phyloP scores from a whole-genome alignment of 2,797 vertebrate genomes.

The Lepus townsendii region DNA sequence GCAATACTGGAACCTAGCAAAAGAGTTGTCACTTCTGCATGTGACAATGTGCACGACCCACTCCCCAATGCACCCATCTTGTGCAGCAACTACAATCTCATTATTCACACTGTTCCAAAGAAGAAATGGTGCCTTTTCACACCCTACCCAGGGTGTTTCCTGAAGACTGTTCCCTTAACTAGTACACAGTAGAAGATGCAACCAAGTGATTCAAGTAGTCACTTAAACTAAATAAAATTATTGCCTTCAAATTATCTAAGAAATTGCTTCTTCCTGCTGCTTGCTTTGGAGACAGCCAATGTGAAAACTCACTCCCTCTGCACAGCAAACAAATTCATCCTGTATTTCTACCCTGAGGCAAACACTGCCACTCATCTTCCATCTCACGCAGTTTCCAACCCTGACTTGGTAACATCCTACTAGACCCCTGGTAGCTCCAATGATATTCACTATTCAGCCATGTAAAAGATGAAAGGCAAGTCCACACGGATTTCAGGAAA shows the following conservation, averaged over 20 bases:
- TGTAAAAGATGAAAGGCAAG: not conserved
- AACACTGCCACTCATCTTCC: not conserved
- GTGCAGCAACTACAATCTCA: not conserved
- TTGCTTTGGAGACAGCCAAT: conserved; percentile 19
- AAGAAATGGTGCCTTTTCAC: not conserved
- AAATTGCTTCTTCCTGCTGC: not conserved
- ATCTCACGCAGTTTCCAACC: not conserved
- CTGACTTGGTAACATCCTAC: not conserved
- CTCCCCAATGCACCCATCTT: no score
- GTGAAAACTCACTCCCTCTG: not conserved
- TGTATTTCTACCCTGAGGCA: not conserved
- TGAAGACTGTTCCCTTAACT: not conserved
- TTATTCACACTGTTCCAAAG: not conserved
- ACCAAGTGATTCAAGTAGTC: not conserved
- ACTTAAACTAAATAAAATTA: not conserved
- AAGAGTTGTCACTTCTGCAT: not conserved
- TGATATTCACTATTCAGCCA: not conserved
- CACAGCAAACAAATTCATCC: not conserved
- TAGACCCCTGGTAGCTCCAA: not conserved
- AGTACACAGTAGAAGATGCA: not conserved
- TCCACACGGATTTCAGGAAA: not conserved
- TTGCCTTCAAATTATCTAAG: not conserved
- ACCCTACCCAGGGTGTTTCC: not conserved
- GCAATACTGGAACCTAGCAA: not conserved
- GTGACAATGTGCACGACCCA: not conserved